phyloP scores from a whole-genome alignment of 1,140 invertebrate species.

The Asobara japonica region DNA sequence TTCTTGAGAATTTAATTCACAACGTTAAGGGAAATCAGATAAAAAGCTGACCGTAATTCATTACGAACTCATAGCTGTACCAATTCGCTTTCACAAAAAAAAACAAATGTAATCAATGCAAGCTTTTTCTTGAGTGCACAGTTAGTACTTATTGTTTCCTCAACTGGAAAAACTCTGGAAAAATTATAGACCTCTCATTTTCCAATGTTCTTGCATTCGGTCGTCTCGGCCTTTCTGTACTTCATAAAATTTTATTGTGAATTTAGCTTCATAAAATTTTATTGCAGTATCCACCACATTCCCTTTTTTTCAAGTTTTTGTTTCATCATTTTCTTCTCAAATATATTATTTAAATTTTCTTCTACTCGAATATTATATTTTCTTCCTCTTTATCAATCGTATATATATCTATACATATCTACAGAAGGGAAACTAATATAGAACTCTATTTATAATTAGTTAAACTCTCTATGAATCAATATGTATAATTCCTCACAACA shows the following conservation, averaged over 20 bases:
- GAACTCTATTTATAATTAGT: conserved; percentile 61
- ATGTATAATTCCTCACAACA: conserved; percentile 55
- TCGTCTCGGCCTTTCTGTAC: not conserved
- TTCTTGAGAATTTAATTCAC: too few relatives aligned
- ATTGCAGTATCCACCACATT: not conserved
- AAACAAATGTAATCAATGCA: not conserved
- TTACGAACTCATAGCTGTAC: too few relatives aligned
- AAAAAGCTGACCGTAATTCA: too few relatives aligned
- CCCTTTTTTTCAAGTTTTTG: not conserved
- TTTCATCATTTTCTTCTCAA: conserved; percentile 15
- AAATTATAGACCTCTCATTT: conserved; percentile 42
- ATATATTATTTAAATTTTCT: conserved; percentile 25
- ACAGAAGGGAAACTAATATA: conserved; percentile 64
- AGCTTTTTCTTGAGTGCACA: conserved; percentile 24
- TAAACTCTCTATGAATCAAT: conserved; percentile 65
- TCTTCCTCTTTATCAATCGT: conserved; percentile 16
- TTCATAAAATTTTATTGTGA: not conserved
- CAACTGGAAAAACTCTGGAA: conserved; percentile 41
- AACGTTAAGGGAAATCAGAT: too few relatives aligned
- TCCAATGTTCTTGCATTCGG: not conserved
- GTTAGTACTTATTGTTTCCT: conserved; percentile 43
- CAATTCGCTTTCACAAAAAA: too few relatives aligned
- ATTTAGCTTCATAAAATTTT: not conserved
- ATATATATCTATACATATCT: conserved; percentile 64
- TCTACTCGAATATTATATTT: conserved; percentile 22